A percentile compares a stretch with the other conserved stretches of the same genome.
Evolutionary conservation across 37 sponge, comb jelly and placozoan species (phyloP).

Genomic region (Corticium candelabrum): DNA sequence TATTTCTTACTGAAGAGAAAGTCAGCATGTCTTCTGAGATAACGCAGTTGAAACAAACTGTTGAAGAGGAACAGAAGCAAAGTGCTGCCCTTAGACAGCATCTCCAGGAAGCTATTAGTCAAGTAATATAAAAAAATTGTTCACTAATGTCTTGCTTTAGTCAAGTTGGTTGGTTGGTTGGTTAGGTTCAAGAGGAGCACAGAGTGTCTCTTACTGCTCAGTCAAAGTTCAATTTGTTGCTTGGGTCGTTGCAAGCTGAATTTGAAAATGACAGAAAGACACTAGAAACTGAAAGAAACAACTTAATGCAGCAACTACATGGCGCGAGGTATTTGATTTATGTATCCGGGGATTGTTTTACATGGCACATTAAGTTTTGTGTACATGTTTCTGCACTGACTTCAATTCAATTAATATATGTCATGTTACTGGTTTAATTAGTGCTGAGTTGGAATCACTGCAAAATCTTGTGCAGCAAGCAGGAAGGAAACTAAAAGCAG

Average conservation of each 20-base stretch:
- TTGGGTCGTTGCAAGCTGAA: background rate
- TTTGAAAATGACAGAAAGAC: background rate
- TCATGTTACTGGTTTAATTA: too few species aligned
- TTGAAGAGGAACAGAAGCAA: background rate
- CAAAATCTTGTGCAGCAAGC: background rate
- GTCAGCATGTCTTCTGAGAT: background rate
- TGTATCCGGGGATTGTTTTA: too few species aligned
- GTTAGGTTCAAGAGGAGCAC: background rate
- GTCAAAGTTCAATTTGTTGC: background rate
- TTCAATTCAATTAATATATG: too few species aligned
- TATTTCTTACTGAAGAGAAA: background rate
- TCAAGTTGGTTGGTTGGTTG: background rate
- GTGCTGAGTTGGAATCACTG: background rate
- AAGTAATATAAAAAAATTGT: background rate
- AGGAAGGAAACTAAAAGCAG: background rate
- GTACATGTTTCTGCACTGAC: too few species aligned
- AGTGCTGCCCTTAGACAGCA: background rate
- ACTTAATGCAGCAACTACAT: background rate
- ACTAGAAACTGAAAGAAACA: background rate
- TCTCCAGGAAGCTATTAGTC: background rate
- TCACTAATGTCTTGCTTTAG: too few species aligned
- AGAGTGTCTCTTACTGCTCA: background rate
- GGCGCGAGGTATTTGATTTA: too few species aligned
- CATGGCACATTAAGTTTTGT: too few species aligned
- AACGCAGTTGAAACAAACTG: background rate